A percentile compares a stretch with the other conserved stretches of the same genome.
These are phyloP conservation scores for Telmatochromis sp. DNA, from an alignment of 2,113 vertebrate genomes.

Conservation along the genomic window DNA sequence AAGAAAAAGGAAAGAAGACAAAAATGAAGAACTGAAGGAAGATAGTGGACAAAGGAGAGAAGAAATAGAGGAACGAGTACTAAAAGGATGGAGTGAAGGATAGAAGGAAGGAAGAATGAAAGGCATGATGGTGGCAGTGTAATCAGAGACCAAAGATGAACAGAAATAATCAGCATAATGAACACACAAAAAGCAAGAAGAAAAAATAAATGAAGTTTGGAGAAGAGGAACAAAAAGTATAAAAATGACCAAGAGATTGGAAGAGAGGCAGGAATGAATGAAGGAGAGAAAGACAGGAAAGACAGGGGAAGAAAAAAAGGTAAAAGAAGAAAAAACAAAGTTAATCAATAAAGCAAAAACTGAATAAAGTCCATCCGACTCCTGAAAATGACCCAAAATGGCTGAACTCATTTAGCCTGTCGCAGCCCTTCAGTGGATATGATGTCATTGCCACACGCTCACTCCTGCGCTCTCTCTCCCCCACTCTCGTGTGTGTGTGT, in stretches of 20 bases:
- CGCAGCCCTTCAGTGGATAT: not conserved
- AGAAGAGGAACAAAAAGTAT: not conserved
- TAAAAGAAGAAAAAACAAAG: not conserved
- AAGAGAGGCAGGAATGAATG: not conserved
- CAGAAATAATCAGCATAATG: not conserved
- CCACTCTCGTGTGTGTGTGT: not conserved
- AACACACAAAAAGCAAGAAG: not conserved
- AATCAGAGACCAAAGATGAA: not conserved
- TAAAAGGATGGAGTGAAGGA: not conserved
- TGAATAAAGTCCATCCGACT: not conserved
- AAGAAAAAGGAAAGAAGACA: not conserved
- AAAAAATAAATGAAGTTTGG: rapidly evolving
- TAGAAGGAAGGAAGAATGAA: not conserved
- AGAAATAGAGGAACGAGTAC: not conserved
- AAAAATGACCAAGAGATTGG: not conserved
- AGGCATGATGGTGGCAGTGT: not conserved
- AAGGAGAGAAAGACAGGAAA: not conserved
- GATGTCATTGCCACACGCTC: not conserved
- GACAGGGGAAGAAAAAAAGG: not conserved
- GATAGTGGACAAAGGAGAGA: no score
- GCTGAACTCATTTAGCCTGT: not conserved
- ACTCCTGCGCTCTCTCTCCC: not conserved
- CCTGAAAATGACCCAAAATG: not conserved
- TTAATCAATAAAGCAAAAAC: not conserved
- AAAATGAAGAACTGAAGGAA: not conserved